These are phyloP conservation scores for Geotrupes spiniger DNA, from an alignment of 2,888 invertebrate species.

Conservation along the genomic window DNA sequence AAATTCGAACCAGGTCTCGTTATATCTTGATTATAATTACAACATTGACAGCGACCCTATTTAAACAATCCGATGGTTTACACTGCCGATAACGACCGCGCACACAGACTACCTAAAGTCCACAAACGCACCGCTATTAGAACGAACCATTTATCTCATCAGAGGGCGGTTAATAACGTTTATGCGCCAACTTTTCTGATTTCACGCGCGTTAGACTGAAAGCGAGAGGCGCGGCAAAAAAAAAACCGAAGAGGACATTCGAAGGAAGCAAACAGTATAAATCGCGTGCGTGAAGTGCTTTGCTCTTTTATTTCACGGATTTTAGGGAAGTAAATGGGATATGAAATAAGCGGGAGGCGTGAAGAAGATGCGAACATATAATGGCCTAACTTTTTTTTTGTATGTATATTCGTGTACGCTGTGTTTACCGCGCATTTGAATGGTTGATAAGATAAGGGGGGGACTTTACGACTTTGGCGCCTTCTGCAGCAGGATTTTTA, in stretches of 20 bases:
- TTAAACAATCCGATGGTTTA: too few species aligned
- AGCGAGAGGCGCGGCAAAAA: conserved; percentile 19
- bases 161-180: conserved; percentile 14
- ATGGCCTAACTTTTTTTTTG: conserved; percentile 34
- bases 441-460: conserved; percentile 36
- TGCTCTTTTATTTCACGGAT: conserved; percentile 40
- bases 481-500: conserved; percentile 10
- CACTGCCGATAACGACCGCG: too few species aligned
- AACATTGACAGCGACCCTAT: too few species aligned
- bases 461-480: conserved; percentile 19
- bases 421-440: conserved; percentile 36
- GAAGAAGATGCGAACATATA: conserved; percentile 35
- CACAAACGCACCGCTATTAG: conserved; percentile 15
- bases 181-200: conserved; percentile 19
- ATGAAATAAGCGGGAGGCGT: conserved; percentile 38
- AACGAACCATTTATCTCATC: conserved; percentile 16
- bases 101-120: background rate
- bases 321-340: conserved; percentile 40
- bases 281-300: conserved; percentile 27
- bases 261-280: conserved; percentile 25
- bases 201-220: conserved; percentile 19
- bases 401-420: conserved; percentile 23
- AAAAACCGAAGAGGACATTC: conserved; percentile 24
- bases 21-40: too few species aligned
- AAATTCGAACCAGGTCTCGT: too few species aligned